Conservation (phyloP, 2,113 vertebrate genomes). For the Ibidorhyncha struthersii region DNA sequence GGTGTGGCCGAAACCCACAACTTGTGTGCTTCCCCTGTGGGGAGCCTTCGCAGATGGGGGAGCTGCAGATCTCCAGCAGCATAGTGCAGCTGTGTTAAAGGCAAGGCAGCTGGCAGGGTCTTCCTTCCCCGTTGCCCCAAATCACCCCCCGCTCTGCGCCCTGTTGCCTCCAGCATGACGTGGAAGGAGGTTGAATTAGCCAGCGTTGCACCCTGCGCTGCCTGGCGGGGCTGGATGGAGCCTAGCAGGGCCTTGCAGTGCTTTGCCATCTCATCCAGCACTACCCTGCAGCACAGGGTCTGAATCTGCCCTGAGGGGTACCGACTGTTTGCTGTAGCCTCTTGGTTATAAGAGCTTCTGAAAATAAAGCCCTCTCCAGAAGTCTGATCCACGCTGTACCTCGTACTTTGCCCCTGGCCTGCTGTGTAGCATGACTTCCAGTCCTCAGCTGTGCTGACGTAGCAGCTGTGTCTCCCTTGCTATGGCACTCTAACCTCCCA, state of each 20-base stretch:
- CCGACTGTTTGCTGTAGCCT: not conserved
- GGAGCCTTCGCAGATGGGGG: not conserved
- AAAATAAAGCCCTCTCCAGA: not conserved
- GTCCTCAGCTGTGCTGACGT: not conserved
- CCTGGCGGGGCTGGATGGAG: not conserved
- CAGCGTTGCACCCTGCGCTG: rapidly evolving
- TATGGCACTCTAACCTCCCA: not conserved
- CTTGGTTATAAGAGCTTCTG: not conserved
- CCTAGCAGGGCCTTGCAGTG: not conserved
- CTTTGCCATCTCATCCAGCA: not conserved
- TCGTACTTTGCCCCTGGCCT: not conserved
- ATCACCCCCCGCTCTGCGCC: not conserved
- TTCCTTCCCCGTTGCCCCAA: not conserved
- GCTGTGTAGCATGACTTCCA: not conserved
- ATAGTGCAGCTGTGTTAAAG: not conserved
- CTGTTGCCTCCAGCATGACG: not conserved
- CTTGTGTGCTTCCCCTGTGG: rapidly evolving
- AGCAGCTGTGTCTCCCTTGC: not conserved
- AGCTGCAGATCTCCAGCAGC: not conserved
- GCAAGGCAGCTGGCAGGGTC: not conserved
- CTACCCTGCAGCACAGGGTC: not conserved
- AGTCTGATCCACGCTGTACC: not conserved
- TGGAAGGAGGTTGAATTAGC: not conserved
- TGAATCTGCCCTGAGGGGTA: not conserved
- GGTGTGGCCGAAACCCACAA: not conserved